Percentiles rank a stretch among this genome's conserved stretches.
These are phyloP conservation scores for Syrmaticus mikado DNA, from an alignment of 2,113 vertebrate genomes.

Conservation along the genomic window DNA sequence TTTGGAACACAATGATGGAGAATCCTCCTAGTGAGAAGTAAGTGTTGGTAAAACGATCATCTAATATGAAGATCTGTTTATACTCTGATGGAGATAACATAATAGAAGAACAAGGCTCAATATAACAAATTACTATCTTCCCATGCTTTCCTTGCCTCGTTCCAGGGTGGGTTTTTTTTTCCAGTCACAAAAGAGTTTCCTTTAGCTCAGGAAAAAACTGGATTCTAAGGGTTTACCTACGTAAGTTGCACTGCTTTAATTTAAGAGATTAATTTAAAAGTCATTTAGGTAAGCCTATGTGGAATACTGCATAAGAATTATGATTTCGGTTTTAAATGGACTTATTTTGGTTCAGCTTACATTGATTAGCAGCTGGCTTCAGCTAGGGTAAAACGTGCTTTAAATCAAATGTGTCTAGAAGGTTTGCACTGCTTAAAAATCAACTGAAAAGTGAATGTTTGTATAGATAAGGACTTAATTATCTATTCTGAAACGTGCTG, in stretches of 20 bases:
- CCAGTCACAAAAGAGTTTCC: background rate
- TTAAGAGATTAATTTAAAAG: slow-evolving; percentile 39
- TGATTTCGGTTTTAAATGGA: slow-evolving; percentile 10
- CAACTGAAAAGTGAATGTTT: slow-evolving; percentile 56
- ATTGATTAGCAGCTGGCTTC: slow-evolving; percentile 62
- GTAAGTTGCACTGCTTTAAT: slow-evolving; percentile 20
- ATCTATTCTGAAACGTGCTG: slow-evolving; percentile 30
- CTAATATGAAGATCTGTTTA: slow-evolving; percentile 44
- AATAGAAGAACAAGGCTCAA: slow-evolving; percentile 20
- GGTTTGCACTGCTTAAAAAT: slow-evolving; percentile 52
- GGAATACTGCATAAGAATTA: slow-evolving; percentile 25
- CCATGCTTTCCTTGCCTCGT: background rate
- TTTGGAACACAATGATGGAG: slow-evolving; percentile 21
- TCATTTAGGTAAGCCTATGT: slow-evolving; percentile 15
- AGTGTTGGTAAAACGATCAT: slow-evolving; percentile 22
- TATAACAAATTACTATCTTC: background rate
- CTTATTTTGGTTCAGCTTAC: slow-evolving; percentile 51
- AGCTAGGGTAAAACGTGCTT: slow-evolving; percentile 40
- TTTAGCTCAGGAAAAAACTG: slow-evolving; percentile 13
- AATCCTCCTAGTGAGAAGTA: background rate
- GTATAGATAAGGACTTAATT: slow-evolving; percentile 59
- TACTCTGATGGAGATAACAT: slow-evolving; percentile 8
- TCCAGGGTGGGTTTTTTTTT: background rate
- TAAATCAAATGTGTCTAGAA: slow-evolving; percentile 55
- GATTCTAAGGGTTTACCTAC: background rate